A percentile compares a stretch with the other conserved stretches of the same genome.
Conservation (phyloP, 2,113 vertebrate genomes). For the Coreoperca whiteheadi region DNA sequence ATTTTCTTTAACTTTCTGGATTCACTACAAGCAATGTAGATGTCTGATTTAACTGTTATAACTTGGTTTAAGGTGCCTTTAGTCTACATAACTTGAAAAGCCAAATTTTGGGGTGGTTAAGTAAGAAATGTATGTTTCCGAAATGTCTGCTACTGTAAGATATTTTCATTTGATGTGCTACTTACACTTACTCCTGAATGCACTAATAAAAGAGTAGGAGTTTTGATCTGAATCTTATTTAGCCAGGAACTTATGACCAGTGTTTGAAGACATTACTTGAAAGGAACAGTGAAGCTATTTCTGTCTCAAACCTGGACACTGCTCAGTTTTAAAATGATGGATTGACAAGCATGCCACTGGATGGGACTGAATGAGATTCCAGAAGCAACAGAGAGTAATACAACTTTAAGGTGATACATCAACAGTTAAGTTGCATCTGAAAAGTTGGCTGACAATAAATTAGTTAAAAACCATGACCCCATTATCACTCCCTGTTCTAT, state of each 20-base stretch:
- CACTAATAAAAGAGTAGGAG: not conserved
- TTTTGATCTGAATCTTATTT: not conserved
- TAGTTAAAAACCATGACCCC: not conserved
- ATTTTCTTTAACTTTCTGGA: not conserved
- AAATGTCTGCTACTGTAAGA: not conserved
- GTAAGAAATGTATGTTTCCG: not conserved
- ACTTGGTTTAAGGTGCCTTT: not conserved
- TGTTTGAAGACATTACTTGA: conserved; percentile 13
- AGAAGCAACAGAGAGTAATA: not conserved
- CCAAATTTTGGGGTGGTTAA: not conserved
- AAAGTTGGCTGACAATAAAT: not conserved
- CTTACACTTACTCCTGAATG: not conserved
- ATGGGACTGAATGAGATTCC: not conserved
- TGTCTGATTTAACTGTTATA: not conserved
- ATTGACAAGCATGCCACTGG: conserved; percentile 5
- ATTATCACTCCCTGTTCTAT: not conserved
- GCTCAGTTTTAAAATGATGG: conserved; percentile 15
- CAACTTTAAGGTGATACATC: not conserved
- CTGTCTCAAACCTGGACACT: not conserved
- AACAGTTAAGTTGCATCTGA: not conserved
- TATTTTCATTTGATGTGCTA: not conserved
- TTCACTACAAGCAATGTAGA: not conserved
- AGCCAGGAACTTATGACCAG: conserved; percentile 13
- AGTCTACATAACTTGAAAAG: not conserved
- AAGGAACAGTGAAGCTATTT: conserved; percentile 32